A percentile compares a stretch with the other conserved stretches of the same genome.
Conservation (phyloP, 1,140 invertebrate species). For the Phenacoccus solenopsis region DNA sequence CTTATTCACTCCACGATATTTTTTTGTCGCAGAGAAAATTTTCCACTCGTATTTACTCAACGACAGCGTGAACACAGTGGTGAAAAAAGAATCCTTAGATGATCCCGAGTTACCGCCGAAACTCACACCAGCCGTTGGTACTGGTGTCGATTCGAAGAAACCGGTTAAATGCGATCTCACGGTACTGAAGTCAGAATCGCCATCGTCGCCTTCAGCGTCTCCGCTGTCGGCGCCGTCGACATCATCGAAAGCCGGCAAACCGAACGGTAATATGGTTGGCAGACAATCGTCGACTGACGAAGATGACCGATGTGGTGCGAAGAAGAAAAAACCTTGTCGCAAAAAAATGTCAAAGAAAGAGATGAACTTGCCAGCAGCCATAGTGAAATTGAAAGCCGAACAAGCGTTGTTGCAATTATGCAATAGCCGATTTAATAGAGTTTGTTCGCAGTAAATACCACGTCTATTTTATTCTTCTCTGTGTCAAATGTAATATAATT, state of each 20-base stretch:
- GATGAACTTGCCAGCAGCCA: neutral
- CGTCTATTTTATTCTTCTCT: too few relatives aligned
- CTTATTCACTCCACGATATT: too few relatives aligned
- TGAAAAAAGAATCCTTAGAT: neutral
- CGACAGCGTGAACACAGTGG: neutral
- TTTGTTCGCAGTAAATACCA: neutral
- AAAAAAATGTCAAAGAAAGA: constrained; percentile 8
- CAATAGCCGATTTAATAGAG: neutral
- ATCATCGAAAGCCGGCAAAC: neutral
- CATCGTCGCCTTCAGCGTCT: neutral
- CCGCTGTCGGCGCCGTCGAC: neutral
- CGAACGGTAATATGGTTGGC: too few relatives aligned
- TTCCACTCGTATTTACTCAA: neutral
- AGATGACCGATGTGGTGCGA: neutral
- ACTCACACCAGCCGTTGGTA: neutral
- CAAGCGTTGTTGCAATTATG: neutral
- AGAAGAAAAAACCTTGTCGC: neutral
- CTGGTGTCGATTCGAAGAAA: neutral
- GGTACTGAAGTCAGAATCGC: neutral
- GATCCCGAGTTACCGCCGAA: neutral
- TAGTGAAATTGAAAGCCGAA: neutral
- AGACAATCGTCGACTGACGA: neutral
- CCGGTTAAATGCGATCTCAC: neutral
- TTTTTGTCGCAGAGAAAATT: neutral
- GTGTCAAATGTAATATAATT: too few relatives aligned